Evolutionary conservation across 2,888 invertebrate genomes (phyloP).

Genomic region (Aporophyla nigra): DNA sequence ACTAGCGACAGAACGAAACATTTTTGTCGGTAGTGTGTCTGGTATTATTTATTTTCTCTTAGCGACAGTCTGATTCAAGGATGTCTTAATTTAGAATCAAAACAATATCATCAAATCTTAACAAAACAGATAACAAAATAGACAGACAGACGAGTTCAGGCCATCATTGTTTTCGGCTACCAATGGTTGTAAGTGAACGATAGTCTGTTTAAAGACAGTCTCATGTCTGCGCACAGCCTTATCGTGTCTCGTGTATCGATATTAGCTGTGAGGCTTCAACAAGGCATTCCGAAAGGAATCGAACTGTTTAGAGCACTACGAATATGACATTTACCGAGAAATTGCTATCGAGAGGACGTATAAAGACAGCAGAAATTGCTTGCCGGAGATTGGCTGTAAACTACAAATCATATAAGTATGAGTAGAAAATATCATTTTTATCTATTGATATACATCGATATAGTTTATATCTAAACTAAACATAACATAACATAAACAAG

Average conservation of each 20-base stretch:
- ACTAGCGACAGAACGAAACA: background rate
- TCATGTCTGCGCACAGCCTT: background rate
- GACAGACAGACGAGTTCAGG: too few relatives aligned
- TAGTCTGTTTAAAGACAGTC: background rate
- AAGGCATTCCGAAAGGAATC: conserved; percentile 1
- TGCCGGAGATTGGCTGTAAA: background rate
- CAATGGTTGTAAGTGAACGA: too few relatives aligned
- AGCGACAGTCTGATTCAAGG: background rate
- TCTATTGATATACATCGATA: background rate
- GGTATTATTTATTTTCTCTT: background rate
- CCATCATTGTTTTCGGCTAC: background rate
- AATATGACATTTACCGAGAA: background rate
- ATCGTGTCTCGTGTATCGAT: background rate
- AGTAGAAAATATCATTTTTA: background rate
- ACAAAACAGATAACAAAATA: background rate
- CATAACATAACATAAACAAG: background rate
- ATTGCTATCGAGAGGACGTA: background rate
- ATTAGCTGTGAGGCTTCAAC: background rate
- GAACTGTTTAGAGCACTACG: background rate
- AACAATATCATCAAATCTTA: background rate
- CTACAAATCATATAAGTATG: background rate
- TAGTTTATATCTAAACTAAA: background rate
- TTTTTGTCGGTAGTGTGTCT: too few relatives aligned
- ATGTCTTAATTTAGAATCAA: background rate
- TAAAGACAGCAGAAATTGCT: background rate